Conservation (phyloP, 2,113 vertebrate species). For the Solenodon paradoxus region DNA sequence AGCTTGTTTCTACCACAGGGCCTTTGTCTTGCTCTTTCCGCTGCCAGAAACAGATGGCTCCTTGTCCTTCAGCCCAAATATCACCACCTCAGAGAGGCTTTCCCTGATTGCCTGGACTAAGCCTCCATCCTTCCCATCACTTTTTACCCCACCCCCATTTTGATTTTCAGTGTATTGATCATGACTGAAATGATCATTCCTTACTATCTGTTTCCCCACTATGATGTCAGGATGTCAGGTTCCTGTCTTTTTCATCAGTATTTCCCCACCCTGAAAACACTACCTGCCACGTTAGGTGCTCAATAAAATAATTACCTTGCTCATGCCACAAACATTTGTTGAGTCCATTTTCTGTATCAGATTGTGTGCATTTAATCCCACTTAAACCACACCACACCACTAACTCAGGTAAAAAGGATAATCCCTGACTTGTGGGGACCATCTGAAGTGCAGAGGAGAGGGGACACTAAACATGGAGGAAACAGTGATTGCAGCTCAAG, state of each 20-base stretch:
- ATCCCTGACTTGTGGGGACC: background rate
- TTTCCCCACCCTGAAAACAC: background rate
- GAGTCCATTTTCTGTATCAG: background rate
- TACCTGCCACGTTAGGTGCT: background rate
- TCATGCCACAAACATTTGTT: background rate
- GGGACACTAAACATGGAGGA: background rate
- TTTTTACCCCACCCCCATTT: background rate
- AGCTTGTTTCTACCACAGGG: background rate
- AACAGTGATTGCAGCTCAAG: background rate
- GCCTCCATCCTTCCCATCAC: background rate
- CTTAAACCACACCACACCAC: background rate
- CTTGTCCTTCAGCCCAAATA: background rate
- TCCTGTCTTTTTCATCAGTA: background rate
- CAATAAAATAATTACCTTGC: background rate
- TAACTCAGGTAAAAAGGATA: background rate
- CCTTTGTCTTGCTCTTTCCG: background rate
- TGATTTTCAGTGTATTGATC: background rate
- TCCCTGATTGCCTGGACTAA: background rate
- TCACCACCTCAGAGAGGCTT: background rate
- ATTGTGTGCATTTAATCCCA: background rate
- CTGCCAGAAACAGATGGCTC: background rate
- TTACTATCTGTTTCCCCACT: background rate
- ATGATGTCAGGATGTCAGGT: background rate
- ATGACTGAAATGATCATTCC: background rate
- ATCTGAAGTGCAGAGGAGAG: background rate